Percentiles rank a stretch among this genome's conserved stretches.
Evolutionary conservation across 1,140 invertebrate genomes (phyloP).

Genomic region (Trichomalopsis sarcophagae): DNA sequence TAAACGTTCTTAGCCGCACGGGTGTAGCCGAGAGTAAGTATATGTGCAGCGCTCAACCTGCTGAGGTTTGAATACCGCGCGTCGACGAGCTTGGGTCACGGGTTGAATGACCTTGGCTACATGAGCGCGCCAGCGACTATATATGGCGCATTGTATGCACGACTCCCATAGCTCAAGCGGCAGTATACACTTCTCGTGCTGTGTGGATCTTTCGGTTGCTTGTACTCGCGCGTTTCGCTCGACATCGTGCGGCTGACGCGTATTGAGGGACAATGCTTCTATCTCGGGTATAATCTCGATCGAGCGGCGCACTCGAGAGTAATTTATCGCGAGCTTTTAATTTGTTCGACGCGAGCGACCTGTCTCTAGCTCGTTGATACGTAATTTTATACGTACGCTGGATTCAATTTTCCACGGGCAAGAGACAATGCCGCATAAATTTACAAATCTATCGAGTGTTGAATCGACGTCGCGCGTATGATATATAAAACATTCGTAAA

Average conservation of each 20-base stretch:
- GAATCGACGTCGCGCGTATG: background rate
- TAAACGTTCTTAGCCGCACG: background rate
- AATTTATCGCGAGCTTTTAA: too few relatives aligned
- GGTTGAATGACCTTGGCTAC: constrained; percentile 9
- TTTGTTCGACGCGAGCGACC: too few relatives aligned
- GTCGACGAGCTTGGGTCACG: constrained; percentile 2
- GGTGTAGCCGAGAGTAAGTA: background rate
- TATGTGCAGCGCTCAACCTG: background rate
- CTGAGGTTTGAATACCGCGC: background rate
- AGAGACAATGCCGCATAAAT: too few relatives aligned
- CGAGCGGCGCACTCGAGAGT: too few relatives aligned
- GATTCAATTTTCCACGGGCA: too few relatives aligned
- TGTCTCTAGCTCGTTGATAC: too few relatives aligned
- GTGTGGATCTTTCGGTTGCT: too few relatives aligned
- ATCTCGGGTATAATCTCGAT: too few relatives aligned
- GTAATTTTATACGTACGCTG: too few relatives aligned
- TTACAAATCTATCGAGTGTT: too few relatives aligned
- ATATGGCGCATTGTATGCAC: background rate
- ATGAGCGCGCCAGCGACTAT: background rate
- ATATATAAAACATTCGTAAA: background rate
- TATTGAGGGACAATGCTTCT: background rate
- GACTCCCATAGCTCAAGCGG: background rate
- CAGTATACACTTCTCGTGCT: too few relatives aligned
- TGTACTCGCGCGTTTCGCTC: background rate
- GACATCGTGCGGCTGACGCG: background rate